Evolutionary conservation across 2,797 vertebrate genomes (phyloP), one percentile per base, ranked within the genome.

Genomic region (Mormyrops boulengeri): DNA sequence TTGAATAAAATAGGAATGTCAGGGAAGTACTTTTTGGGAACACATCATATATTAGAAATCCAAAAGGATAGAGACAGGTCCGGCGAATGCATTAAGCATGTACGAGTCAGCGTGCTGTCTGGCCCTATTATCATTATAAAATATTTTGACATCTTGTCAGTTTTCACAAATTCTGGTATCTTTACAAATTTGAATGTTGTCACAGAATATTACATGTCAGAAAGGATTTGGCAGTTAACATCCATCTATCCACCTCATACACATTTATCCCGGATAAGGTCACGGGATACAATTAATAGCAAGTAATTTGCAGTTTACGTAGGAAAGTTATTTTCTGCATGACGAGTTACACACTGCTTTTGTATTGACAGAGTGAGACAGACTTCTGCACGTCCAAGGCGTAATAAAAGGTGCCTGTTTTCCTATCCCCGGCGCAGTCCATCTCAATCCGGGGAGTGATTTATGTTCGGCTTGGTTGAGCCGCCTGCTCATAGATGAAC

Each of bases 401-500:
- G 30, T 69, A 69, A 69, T 14, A 69, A 34, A 34, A 69, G 62
- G 34, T 41, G 14, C 4, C 30, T 19, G 69, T 17, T 80, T 44
- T 80, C 26, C 57, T 9, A 9, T 73, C 30, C 3, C 30, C 8
- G 26, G 30, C 66, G 1, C 11, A 73, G 66, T 26, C 12, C 14
- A 80, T n/a, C 38, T n/a, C 19, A 53, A 19, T 44, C 2, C 57
- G 17, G 30, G 22, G 62, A 47, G 34, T 55, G 26, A 80, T 80
- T 55, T 38, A 55, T 80, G 49, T 55, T 73, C 52, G 34, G 69
- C 5, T 47, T n/a, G 22, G 30, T 34, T 19, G 12, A 57, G 5
- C 30, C n/a, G n/a, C 8, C 2, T 55, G 49, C 89, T 96, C 93
- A 88, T 94, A 94, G 1, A 92, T 90, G 82, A 95, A 96, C 90